Evolutionary conservation across 2,888 invertebrate species (phyloP).

Genomic region (Hymenopus coronatus): DNA sequence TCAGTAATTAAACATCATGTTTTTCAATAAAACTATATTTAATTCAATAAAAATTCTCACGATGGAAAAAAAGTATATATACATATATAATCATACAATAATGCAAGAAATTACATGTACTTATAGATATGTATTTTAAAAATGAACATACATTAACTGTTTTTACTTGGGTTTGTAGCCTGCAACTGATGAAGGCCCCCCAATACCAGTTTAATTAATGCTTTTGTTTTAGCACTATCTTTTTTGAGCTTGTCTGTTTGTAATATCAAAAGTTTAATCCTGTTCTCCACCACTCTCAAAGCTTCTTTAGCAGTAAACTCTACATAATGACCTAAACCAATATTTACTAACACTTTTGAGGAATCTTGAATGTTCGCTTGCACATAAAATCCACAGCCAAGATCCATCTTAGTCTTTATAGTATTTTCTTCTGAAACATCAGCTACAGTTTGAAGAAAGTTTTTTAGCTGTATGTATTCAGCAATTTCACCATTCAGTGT

Average conservation of each 20-base stretch:
- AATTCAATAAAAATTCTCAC: no score
- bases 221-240: constrained; percentile 68
- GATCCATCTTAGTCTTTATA: constrained; percentile 69
- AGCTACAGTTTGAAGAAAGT: constrained; percentile 63
- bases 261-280: constrained; percentile 62
- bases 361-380: constrained; percentile 70
- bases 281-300: constrained; percentile 64
- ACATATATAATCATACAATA: no score
- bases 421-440: constrained; percentile 54
- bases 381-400: constrained; percentile 82
- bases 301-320: constrained; percentile 73
- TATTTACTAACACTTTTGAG: constrained; percentile 64
- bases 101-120: no score
- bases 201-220: constrained; percentile 74
- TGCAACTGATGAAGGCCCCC: constrained; percentile 65
- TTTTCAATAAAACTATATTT: no score
- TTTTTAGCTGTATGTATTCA: constrained; percentile 71
- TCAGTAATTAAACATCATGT: no score
- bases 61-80: no score
- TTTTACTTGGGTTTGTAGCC: constrained; percentile 16
- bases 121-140: no score
- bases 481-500: constrained; percentile 63
- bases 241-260: constrained; percentile 61
- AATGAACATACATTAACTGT: background rate
- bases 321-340: constrained; percentile 73